Conservation (phyloP, 2,888 invertebrate species). For the Dione vanillae region DNA sequence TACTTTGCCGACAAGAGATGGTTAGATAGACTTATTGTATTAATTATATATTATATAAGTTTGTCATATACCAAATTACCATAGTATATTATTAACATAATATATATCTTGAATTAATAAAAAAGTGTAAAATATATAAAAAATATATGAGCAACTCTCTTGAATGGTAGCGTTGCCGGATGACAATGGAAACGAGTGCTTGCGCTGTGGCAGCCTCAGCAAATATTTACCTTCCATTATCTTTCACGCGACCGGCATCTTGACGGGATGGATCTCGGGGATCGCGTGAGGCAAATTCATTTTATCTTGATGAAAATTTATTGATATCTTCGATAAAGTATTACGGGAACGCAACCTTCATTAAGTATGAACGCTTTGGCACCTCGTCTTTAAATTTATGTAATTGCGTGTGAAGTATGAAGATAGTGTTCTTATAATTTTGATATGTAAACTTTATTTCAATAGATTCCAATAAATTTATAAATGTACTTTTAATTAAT, state of each 20-base stretch:
- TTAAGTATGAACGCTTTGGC: conserved; percentile 42
- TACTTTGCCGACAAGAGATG: too few relatives aligned
- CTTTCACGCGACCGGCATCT: conserved; percentile 54
- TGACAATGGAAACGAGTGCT: conserved; percentile 47
- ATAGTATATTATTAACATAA: too few relatives aligned
- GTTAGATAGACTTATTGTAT: too few relatives aligned
- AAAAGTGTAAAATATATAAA: neutral
- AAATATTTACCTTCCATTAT: conserved; percentile 73
- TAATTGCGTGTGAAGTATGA: conserved; percentile 38
- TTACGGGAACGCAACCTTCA: conserved; percentile 41
- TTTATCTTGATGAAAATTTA: conserved; percentile 48
- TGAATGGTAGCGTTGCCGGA: neutral
- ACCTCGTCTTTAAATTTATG: conserved; percentile 40
- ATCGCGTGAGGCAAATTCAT: conserved; percentile 45
- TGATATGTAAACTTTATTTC: conserved; percentile 20
- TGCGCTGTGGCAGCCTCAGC: conserved; percentile 53
- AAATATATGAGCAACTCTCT: conserved; percentile 42
- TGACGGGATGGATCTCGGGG: conserved; percentile 42
- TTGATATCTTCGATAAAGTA: conserved; percentile 45
- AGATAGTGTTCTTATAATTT: conserved; percentile 3
- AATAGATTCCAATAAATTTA: conserved; percentile 5
- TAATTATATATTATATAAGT: too few relatives aligned
- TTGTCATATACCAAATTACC: too few relatives aligned
- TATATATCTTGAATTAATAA: neutral
- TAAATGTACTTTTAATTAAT: conserved; percentile 14